phyloP scores from a whole-genome alignment of 2,113 vertebrate genomes.

The Chitala chitala region DNA sequence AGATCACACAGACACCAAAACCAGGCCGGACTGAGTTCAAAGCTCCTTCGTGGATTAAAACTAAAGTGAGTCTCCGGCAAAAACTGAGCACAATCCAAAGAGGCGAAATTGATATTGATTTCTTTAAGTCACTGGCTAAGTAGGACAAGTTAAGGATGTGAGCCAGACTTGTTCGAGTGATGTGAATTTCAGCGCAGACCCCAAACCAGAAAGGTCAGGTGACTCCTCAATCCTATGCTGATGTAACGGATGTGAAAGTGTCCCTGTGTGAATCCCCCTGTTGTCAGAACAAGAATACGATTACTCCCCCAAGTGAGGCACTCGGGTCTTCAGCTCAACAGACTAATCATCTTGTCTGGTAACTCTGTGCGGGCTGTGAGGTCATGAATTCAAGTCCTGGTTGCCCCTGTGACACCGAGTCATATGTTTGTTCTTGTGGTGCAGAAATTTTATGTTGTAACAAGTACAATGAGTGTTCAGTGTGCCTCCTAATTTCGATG shows the following conservation, averaged over 20 bases:
- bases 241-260: no score
- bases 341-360: no score
- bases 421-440: not conserved
- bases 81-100: slow-evolving; percentile 2
- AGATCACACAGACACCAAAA: not conserved
- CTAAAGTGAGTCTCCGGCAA: not conserved
- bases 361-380: no score
- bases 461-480: not conserved
- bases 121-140: slow-evolving; percentile 7
- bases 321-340: no score
- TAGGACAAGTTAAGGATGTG: not conserved
- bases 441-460: not conserved
- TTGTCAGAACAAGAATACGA: not conserved
- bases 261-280: no score
- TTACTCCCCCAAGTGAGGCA: no score
- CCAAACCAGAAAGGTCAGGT: not conserved
- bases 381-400: not conserved
- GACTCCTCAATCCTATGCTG: no score
- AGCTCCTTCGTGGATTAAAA: not conserved
- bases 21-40: not conserved
- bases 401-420: not conserved
- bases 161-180: not conserved
- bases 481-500: not conserved
- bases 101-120: slow-evolving; percentile 11
- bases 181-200: not conserved